Evolutionary conservation across 53 echinoderm and acorn worm species (phyloP), one percentile per base, ranked within the genome.

Genomic region (Glandiceps talaboti): DNA sequence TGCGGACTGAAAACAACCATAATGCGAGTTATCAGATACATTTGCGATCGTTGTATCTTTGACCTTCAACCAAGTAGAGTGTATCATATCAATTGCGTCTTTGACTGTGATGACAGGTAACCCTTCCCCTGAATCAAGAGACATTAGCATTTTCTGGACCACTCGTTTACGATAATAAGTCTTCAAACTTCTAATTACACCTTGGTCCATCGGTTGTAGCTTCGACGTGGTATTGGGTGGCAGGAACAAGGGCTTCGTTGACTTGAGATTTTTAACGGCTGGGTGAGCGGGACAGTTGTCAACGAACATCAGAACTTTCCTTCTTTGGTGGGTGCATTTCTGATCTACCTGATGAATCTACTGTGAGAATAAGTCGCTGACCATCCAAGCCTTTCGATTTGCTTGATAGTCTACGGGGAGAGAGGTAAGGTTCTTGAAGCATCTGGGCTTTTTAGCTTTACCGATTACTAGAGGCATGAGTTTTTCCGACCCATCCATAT

Each of bases 401-500:
- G 77, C 77, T 77, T 77, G 27, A 20, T 77, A 77, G 20, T 77
- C 1, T 1, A 77, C 77, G 1, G 77, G 20, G 30, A 77, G 28
- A 6, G 64, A 45, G 25, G 27, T 30, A 28, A 77, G 1, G 1
- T 29, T 30, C 25, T 29, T 25, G 30, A 30, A 77, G 1, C 14
- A 25, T 29, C 85, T 20, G 0, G 86, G 86, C 28, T 81, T 85
- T 76, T 82, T 79, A 25, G 75, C 33, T 32, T 89, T 89, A 1
- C 91, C 91, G 33, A 85, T 91, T 75, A 88, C 86, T 30, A 85
- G 32, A 0, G 83, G 81, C 0, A 83, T 85, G 31, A 91, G 28
- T 30, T 89, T 89, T 14, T 89, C 83, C 10, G 75, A 81, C 25
- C 83, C 89, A 28, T 73, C 77, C 86, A 89, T 86, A 74, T 89